phyloP scores from a whole-genome alignment of 2,888 invertebrate species.

The Campoplex capitator region DNA sequence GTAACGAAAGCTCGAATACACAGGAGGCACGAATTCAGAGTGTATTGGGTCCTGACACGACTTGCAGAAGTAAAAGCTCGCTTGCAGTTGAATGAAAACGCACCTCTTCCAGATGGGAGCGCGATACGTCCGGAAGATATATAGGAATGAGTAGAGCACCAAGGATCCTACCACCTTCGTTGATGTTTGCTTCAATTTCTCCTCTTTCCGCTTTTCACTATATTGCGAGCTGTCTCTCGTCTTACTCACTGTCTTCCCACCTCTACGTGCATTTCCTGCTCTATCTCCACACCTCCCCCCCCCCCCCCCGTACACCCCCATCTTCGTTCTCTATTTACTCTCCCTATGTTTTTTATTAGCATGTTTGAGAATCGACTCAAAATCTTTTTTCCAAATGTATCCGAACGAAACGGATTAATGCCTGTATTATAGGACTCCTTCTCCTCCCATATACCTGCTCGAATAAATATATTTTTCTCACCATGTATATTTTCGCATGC shows the following conservation, averaged over 20 bases:
- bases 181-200: conserved; percentile 24
- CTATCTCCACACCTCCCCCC: conserved; percentile 53
- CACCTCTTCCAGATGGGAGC: conserved; percentile 30
- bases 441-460: background rate
- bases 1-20: conserved; percentile 18
- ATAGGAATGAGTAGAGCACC: conserved; percentile 20
- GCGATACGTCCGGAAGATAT: conserved; percentile 39
- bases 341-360: conserved; percentile 28
- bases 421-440: background rate
- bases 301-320: conserved; percentile 31
- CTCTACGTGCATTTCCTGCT: conserved; percentile 39
- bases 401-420: conserved; percentile 37
- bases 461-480: background rate
- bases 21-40: conserved; percentile 16
- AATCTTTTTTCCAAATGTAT: conserved; percentile 40
- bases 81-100: conserved; percentile 48
- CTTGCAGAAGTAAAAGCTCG: conserved; percentile 31
- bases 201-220: conserved; percentile 9
- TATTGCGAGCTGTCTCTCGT: background rate
- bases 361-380: conserved; percentile 58
- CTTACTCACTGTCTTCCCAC: conserved; percentile 14
- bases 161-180: background rate
- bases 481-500: conserved; percentile 2
- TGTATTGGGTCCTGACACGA: conserved; percentile 57
- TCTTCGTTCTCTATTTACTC: conserved; percentile 57